Percentiles rank a stretch among this genome's conserved stretches.
These are phyloP conservation scores for Diarsia brunnea DNA, from an alignment of 2,888 invertebrate genomes.

Conservation along the genomic window DNA sequence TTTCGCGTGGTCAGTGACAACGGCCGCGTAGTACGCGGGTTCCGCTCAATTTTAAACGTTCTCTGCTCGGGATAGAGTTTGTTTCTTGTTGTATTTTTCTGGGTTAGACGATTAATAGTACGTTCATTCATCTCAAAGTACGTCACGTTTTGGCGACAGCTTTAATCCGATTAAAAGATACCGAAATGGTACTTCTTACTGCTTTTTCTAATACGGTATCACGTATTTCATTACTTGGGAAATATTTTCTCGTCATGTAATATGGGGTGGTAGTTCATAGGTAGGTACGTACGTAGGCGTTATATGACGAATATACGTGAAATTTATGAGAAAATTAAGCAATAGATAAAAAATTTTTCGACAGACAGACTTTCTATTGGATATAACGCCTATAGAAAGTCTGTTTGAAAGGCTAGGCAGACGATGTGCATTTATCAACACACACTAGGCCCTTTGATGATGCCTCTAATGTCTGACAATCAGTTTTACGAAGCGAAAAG, in stretches of 20 bases:
- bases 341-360: neutral
- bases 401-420: too few relatives aligned
- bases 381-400: too few relatives aligned
- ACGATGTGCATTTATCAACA: too few relatives aligned
- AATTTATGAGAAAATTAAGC: neutral
- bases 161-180: slow-evolving; percentile 24
- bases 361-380: neutral
- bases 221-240: slow-evolving; percentile 6
- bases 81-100: slow-evolving; percentile 18
- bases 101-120: slow-evolving; percentile 32
- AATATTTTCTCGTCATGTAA: neutral
- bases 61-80: slow-evolving; percentile 29
- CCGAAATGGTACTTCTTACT: neutral
- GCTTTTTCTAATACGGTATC: neutral
- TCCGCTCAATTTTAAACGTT: slow-evolving; percentile 53
- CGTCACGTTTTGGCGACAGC: slow-evolving; percentile 22
- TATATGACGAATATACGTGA: neutral
- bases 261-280: neutral
- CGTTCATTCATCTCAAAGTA: slow-evolving; percentile 56
- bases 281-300: neutral
- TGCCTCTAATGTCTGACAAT: too few relatives aligned
- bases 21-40: slow-evolving; percentile 39
- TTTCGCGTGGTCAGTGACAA: slow-evolving; percentile 65
- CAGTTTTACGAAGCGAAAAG: too few relatives aligned
- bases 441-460: too few relatives aligned